These are phyloP conservation scores for Spodoptera littoralis DNA, from an alignment of 2,888 invertebrate species.

Conservation along the genomic window DNA sequence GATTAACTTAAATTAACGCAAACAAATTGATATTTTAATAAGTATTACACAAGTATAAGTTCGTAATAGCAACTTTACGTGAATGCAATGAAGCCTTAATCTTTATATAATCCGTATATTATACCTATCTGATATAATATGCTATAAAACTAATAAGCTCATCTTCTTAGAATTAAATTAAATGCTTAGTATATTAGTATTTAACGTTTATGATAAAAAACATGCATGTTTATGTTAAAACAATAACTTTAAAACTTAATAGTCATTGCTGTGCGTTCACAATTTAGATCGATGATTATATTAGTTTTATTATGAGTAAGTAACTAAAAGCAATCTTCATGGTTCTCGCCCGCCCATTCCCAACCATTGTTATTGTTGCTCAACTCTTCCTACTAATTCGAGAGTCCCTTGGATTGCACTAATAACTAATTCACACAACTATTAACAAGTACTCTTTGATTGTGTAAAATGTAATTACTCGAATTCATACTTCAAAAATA, in stretches of 20 bases:
- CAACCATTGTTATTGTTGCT: constrained; percentile 56
- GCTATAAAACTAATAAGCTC: constrained; percentile 2
- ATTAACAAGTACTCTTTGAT: constrained; percentile 9
- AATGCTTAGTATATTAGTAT: not conserved
- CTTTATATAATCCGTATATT: constrained; percentile 20
- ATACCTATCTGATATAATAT: constrained; percentile 13
- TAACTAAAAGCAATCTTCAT: constrained; percentile 14
- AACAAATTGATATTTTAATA: constrained; percentile 15
- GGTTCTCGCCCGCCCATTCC: constrained; percentile 20
- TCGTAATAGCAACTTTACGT: constrained; percentile 7
- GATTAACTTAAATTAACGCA: not conserved
- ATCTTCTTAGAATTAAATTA: not conserved
- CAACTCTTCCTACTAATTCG: constrained; percentile 40
- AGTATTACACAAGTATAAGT: constrained; percentile 23
- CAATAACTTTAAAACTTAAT: not conserved
- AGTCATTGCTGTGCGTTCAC: constrained; percentile 15
- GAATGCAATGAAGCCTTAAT: constrained; percentile 18
- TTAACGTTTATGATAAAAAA: not conserved
- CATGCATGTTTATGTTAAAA: too few relatives aligned
- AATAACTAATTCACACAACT: constrained; percentile 41
- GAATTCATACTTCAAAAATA: constrained; percentile 23
- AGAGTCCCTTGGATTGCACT: constrained; percentile 43
- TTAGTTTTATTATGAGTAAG: constrained; percentile 7
- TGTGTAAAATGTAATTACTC: constrained; percentile 42
- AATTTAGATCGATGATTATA: constrained; percentile 33